A percentile compares a stretch with the other conserved stretches of the same genome.
Evolutionary conservation across 1,140 invertebrate genomes (phyloP).

Genomic region (Caerostris extrusa): DNA sequence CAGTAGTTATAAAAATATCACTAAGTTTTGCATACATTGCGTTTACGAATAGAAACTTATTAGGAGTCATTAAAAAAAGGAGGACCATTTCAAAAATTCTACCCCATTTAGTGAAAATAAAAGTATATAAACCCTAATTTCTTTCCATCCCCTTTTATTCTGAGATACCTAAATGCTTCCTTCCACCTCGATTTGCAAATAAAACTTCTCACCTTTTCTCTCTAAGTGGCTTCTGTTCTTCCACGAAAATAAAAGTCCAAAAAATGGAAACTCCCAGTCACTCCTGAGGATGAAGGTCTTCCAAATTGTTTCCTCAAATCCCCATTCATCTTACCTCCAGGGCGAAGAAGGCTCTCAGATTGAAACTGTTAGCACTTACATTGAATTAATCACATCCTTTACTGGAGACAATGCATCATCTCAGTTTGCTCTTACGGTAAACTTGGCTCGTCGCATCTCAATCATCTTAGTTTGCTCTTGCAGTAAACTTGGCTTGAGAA

Average conservation of each 20-base stretch:
- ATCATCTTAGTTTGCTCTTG: not conserved
- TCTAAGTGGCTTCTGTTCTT: not conserved
- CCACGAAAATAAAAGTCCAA: not conserved
- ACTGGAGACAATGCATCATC: slow-evolving; percentile 16
- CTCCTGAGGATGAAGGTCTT: not conserved
- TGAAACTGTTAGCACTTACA: not conserved
- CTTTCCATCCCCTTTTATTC: no score
- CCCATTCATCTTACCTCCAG: slow-evolving; percentile 10
- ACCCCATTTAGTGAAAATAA: no score
- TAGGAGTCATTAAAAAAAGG: no score
- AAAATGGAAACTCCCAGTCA: not conserved
- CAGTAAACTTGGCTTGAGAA: not conserved
- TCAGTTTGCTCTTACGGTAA: not conserved
- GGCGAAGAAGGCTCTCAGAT: not conserved
- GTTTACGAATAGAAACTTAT: no score
- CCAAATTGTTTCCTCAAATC: slow-evolving; percentile 14
- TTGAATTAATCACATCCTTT: slow-evolving; percentile 10
- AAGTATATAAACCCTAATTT: no score
- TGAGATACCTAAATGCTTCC: not conserved
- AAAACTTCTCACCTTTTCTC: not conserved
- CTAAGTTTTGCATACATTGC: no score
- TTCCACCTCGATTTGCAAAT: not conserved
- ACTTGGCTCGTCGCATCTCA: not conserved
- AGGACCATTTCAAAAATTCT: no score
- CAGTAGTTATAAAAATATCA: no score